Evolutionary conservation across 2,797 vertebrate genomes (phyloP).

Genomic region (Salarias fasciatus): DNA sequence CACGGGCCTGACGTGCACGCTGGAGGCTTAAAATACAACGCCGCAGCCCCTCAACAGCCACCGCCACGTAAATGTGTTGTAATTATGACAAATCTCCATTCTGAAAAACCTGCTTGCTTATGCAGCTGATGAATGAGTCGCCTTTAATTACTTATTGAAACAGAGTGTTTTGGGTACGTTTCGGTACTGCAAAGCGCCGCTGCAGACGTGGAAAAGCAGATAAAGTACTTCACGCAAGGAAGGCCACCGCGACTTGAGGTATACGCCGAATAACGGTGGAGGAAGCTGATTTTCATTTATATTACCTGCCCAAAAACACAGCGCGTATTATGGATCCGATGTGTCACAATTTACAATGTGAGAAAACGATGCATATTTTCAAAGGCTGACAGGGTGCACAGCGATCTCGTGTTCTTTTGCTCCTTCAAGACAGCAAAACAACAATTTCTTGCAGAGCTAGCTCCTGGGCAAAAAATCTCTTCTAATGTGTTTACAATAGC

Average conservation of each 20-base stretch:
- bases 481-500: slow-evolving; percentile 52
- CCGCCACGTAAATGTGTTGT: slow-evolving; percentile 47
- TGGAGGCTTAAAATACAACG: slow-evolving; percentile 25
- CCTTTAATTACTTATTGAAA: slow-evolving; percentile 73
- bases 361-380: slow-evolving; percentile 15
- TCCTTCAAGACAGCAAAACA: slow-evolving; percentile 30
- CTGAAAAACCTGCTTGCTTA: slow-evolving; percentile 61
- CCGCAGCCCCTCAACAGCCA: slow-evolving; percentile 24
- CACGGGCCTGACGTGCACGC: slow-evolving; percentile 12
- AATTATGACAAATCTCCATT: slow-evolving; percentile 69
- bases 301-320: slow-evolving; percentile 29
- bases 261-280: background rate
- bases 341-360: slow-evolving; percentile 20
- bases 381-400: slow-evolving; percentile 6
- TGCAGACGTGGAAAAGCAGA: slow-evolving; percentile 19
- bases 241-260: background rate
- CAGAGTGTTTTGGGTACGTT: slow-evolving; percentile 33
- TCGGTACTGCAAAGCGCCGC: slow-evolving; percentile 22
- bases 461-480: slow-evolving; percentile 32
- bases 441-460: slow-evolving; percentile 26
- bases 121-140: slow-evolving; percentile 67
- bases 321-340: slow-evolving; percentile 25
- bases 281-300: slow-evolving; percentile 39
- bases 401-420: slow-evolving; percentile 26
- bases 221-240: slow-evolving; percentile 18